Base-by-base conservation (phyloP, 2,888 invertebrate species). In the Hedychridium roseum region DNA sequence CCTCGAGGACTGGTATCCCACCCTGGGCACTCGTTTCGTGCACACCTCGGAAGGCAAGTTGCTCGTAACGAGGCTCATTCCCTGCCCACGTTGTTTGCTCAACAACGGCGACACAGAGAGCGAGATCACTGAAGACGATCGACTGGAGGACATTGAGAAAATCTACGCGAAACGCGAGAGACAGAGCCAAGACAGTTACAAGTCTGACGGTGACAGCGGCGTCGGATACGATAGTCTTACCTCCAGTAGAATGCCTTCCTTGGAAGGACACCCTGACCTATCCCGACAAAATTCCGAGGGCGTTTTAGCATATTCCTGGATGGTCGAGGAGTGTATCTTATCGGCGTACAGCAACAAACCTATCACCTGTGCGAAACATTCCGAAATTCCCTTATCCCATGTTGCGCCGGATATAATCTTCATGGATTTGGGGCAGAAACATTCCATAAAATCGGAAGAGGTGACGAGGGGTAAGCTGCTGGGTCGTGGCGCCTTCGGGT, bases 1-100 rank as follows among this genome's bases (percentile, higher is more conserved):
- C 37, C 82, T 99, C 0, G 98, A 99, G 78, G 98, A 99, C 80
- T 99, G 98, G 98, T 98, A 96, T 78, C 97, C 97, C 0, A 94
- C 94, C 0, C 81, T 97, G 43, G 97, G 97, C 14, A 97, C 97
- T 0, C 86, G 98, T 28, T 99, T 99, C 80, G 95, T 97, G 2
- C 98, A 99, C 78, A 97, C 97, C 0, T 96, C 96, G 0, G 96
- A 97, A 67, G 98, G 98, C 0, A 88, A 94, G 66, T 91, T 97
- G 76, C 82, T 99, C 27, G 94, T 99, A 40, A 97, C 97, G 0
- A 85, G 98, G 6, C 79, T 97, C 43, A 91, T 97, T 54, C 92
- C 97, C 0, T 99, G 99, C 75, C 92, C 94, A 0, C 86, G 87
- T 17, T 99, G 98, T 75, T 81, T 97, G 36, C 49, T 78, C 4